phyloP scores from a whole-genome alignment of 1,140 invertebrate genomes.

The Chrysopa pallens region DNA sequence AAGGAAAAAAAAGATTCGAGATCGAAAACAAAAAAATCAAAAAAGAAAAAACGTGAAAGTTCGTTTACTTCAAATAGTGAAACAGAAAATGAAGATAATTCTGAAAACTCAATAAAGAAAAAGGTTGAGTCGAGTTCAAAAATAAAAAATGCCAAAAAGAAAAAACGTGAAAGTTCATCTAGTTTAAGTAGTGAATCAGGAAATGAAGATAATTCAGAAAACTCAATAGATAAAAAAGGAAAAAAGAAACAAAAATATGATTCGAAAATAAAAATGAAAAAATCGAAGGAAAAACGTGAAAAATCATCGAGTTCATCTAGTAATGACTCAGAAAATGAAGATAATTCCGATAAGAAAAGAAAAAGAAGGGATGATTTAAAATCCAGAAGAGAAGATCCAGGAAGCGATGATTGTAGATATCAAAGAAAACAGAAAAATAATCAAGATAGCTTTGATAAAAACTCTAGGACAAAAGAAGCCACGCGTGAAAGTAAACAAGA shows the following conservation, averaged over 20 bases:
- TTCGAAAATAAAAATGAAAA: neutral
- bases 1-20: slow-evolving; percentile 1
- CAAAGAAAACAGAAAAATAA: too few relatives aligned
- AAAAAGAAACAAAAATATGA: neutral
- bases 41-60: neutral
- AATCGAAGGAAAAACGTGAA: neutral
- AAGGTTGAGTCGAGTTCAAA: neutral
- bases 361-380: neutral
- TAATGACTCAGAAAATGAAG: too few relatives aligned
- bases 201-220: slow-evolving; percentile 1
- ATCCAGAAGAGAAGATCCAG: neutral
- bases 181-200: neutral
- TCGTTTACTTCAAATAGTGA: neutral
- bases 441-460: too few relatives aligned
- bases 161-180: neutral
- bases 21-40: slow-evolving; percentile 1
- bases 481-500: too few relatives aligned
- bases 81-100: neutral
- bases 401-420: too few relatives aligned
- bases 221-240: neutral
- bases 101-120: neutral
- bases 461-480: too few relatives aligned
- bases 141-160: neutral
- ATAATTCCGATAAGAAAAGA: neutral
- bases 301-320: too few relatives aligned